phyloP scores from a whole-genome alignment of 2,113 vertebrate genomes.

The Antechinus flavipes region DNA sequence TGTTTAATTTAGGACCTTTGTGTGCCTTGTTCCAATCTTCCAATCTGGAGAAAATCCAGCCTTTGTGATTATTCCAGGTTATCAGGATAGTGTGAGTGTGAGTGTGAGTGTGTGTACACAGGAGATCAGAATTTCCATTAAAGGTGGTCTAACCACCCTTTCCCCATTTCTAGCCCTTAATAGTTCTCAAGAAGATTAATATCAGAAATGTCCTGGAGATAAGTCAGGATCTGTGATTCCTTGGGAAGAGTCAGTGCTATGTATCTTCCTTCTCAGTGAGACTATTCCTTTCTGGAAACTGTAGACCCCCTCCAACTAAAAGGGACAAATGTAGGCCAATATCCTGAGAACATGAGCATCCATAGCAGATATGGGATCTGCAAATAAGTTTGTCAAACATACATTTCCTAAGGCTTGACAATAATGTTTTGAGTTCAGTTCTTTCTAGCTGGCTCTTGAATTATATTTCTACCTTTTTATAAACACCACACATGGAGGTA shows the following conservation, averaged over 20 bases:
- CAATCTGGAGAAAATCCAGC: neutral
- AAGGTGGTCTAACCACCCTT: neutral
- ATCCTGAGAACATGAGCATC: conserved; percentile 17
- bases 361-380: neutral
- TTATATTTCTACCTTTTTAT: neutral
- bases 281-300: neutral
- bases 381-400: neutral
- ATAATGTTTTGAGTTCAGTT: neutral
- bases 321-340: neutral
- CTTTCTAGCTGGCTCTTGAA: neutral
- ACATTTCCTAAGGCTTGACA: neutral
- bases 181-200: conserved; percentile 13
- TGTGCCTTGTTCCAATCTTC: neutral
- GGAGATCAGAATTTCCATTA: too few relatives aligned
- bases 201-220: conserved; percentile 27
- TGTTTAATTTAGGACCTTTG: neutral
- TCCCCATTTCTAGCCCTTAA: neutral
- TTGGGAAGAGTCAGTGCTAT: neutral
- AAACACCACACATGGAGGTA: conserved; percentile 47
- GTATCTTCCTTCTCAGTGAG: neutral
- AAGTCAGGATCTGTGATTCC: neutral
- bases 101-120: neutral
- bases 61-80: neutral
- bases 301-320: neutral
- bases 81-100: neutral